Base-by-base conservation (phyloP, 2,888 invertebrate genomes). In the Helleia helle region DNA sequence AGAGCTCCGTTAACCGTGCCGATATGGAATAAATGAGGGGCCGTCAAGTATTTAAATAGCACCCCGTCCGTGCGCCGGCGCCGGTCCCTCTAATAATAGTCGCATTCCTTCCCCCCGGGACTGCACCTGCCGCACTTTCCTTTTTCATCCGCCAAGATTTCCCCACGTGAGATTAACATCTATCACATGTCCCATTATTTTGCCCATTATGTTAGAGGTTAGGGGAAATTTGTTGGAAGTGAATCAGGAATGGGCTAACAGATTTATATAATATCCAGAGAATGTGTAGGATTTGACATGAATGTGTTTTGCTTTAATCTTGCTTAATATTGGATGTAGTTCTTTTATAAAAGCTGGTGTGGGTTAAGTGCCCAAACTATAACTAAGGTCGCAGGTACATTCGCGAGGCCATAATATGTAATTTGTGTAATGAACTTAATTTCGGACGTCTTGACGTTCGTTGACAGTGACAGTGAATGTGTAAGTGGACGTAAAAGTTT, bases 11-110 rank as follows among this genome's bases (percentile, higher is more conserved):
- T 11, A 7, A 41, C 43, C 42, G 42, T 45, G 41, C 38, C 43
- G 43, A 50, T 46, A 48, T 50, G 38, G 44, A 40, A 48, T 46
- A 48, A 50, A 48, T 47, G 50, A 50, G 46, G 36, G 44, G 43
- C 46, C 48, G 50, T 50, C 48, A 48, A 41, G 44, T 43, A 43
- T 41, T 46, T 40, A 37, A 43, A 42, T 40, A 43, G 55, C 64
- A 59, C 60, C 65, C 70, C 66, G 67, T 69, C 24, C 59, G 57
- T 64, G 72, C 69, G 71, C 70, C 65, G 71, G 71, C 75, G 77
- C 73, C 74, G 76, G 49, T 62, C 63, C 54, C 60, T 70, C 74
- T 79, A 79, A 77, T 80, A 80, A 77, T 81, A 81, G 77, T 62
- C 63, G 65, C 81, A 79, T 79, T 74, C 79, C 77, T 60, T 60